phyloP scores from a whole-genome alignment of 2,113 vertebrate species.

The Apaloderma vittatum region DNA sequence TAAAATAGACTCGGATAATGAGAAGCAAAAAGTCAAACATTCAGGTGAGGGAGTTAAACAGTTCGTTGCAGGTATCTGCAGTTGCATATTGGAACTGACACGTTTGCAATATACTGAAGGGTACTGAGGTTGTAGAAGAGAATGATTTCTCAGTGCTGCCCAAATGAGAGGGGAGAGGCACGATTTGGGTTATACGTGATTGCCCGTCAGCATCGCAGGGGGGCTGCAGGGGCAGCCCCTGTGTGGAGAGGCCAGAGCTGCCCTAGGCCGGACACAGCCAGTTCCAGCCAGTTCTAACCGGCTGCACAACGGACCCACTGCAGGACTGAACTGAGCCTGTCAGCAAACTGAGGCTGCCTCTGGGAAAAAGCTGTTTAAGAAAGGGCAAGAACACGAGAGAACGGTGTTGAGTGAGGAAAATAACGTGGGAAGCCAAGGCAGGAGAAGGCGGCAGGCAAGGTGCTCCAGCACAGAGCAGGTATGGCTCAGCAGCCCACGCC shows the following conservation, averaged over 20 bases:
- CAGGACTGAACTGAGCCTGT: too few species aligned
- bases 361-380: not conserved
- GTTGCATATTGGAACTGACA: not conserved
- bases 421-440: not conserved
- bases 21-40: not conserved
- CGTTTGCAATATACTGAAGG: not conserved
- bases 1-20: not conserved
- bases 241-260: not conserved
- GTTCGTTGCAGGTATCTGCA: not conserved
- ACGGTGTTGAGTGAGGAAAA: not conserved
- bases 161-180: not conserved
- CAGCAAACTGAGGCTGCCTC: not conserved
- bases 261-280: rapidly evolving
- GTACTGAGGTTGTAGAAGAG: not conserved
- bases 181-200: rapidly evolving
- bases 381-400: not conserved
- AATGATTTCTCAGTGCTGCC: not conserved
- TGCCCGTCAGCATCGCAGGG: not conserved
- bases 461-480: not conserved
- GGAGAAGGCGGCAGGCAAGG: not conserved
- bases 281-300: not conserved
- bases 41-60: not conserved
- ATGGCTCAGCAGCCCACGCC: not conserved
- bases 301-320: rapidly evolving
- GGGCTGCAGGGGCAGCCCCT: not conserved